Evolutionary conservation across 2,888 invertebrate genomes (phyloP), one percentile per base, ranked within the genome.

Genomic region (Odiellus spinosus): DNA sequence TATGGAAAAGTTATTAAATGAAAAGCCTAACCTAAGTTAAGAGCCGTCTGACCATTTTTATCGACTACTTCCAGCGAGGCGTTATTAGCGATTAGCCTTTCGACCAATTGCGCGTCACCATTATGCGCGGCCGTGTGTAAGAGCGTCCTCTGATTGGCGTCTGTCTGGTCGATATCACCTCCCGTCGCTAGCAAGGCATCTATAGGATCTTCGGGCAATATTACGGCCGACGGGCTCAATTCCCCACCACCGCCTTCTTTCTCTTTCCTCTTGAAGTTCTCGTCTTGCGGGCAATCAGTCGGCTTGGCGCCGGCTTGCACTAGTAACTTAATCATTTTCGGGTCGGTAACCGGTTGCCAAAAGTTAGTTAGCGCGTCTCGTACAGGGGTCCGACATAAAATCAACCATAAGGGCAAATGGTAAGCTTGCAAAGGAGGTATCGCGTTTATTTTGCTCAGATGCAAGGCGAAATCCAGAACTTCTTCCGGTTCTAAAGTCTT

Each of bases 31-130:
- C 54, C 87, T 40, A 82, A 75, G 66, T 87, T 88, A 46, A 93
- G 68, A 0, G 87, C 80, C 2, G 86, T 84, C 64, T 88, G 84
- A 4, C 87, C 87, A 48, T 81, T 77, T 46, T 65, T 63, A 59
- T 87, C 84, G 36, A 73, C 71, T 0, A 75, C 72, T 56, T 77
- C 80, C 17, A 77, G 63, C 43, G 71, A 70, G 2, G 71, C 71
- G 53, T 70, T 70, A 38, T 68, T 67, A 57, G 74, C 74, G 42
- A 74, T 77, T 61, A 80, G 75, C 19, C 75, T 68, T 49, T 74
- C 72, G 14, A 83, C 66, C 1, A 80, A 65, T 40, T 76, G 75
- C 33, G 78, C 76, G 55, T 82, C 80, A 1, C 82, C 84, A 59
- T 76, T 78, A 47, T 80, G 76, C 6, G 82, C 79, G 26, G 85